Evolutionary conservation across 2,888 invertebrate species (phyloP).

Genomic region (Leistus spinibarbis): DNA sequence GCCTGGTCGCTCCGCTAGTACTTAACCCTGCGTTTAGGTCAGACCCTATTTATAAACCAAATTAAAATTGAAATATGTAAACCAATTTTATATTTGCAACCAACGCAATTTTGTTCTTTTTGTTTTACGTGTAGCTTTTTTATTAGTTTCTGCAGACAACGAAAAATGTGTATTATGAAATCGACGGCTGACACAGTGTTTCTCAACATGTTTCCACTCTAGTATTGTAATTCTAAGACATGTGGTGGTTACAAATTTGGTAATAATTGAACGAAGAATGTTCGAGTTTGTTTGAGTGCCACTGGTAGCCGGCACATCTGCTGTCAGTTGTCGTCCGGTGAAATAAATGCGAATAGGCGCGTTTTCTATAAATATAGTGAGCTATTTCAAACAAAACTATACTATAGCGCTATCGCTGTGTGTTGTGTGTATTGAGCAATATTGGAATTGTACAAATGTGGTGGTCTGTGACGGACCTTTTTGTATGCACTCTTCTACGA

Average conservation of each 20-base stretch:
- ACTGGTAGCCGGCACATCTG: slow-evolving; percentile 30
- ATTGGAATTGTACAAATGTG: neutral
- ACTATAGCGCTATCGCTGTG: slow-evolving; percentile 11
- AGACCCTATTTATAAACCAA: too few species aligned
- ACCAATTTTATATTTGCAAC: too few species aligned
- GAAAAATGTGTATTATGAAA: slow-evolving; percentile 1
- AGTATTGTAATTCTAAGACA: neutral
- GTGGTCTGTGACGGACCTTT: neutral
- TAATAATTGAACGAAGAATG: neutral
- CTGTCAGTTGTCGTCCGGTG: slow-evolving; percentile 31
- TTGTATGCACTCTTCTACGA: neutral
- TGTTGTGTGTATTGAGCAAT: slow-evolving; percentile 9
- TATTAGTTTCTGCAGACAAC: neutral
- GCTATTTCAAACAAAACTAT: slow-evolving; percentile 30
- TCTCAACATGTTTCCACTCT: neutral
- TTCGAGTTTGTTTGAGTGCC: slow-evolving; percentile 14
- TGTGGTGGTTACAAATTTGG: too few species aligned
- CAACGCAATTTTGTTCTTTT: too few species aligned
- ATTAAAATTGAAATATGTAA: too few species aligned
- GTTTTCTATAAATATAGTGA: slow-evolving; percentile 34
- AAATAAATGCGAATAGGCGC: slow-evolving; percentile 35
- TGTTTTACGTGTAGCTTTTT: neutral
- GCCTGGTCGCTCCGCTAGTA: too few species aligned
- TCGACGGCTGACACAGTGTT: neutral
- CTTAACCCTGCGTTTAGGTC: too few species aligned